A percentile compares a stretch with the other conserved stretches of the same genome.
Evolutionary conservation across 2,113 vertebrate species (phyloP).

Genomic region (Prolemur simus): DNA sequence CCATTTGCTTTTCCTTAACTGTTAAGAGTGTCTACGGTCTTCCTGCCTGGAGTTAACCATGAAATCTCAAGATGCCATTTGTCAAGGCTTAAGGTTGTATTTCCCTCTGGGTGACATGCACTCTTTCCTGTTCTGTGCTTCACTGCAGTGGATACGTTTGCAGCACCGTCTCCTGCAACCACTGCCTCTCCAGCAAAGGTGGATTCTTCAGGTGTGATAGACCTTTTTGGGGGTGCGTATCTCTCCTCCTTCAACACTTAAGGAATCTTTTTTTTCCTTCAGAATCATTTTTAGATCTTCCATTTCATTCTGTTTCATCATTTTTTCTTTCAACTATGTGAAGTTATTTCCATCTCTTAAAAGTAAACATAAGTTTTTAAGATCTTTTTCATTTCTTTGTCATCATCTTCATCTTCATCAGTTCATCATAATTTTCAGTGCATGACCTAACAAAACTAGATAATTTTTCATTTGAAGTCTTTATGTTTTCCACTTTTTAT

Average conservation of each 20-base stretch:
- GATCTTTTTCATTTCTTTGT: slow-evolving; percentile 20
- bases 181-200: slow-evolving; percentile 91
- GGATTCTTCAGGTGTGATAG: slow-evolving; percentile 93
- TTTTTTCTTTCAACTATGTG: not conserved
- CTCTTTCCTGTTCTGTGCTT: slow-evolving; percentile 83
- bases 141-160: slow-evolving; percentile 93
- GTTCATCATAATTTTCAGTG: not conserved
- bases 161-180: slow-evolving; percentile 89
- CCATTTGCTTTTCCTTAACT: not conserved
- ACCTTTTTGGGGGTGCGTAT: slow-evolving; percentile 97
- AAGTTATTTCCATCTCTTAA: not conserved
- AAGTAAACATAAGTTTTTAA: not conserved
- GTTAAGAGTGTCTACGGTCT: not conserved
- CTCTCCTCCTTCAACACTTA: slow-evolving; percentile 76
- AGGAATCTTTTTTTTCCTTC: slow-evolving; percentile 9
- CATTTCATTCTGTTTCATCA: not conserved
- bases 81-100: slow-evolving; percentile 29
- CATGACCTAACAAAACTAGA: not conserved
- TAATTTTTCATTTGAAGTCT: not conserved
- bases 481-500: slow-evolving; percentile 28
- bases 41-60: slow-evolving; percentile 18
- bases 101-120: slow-evolving; percentile 73
- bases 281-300: not conserved
- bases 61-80: slow-evolving; percentile 65
- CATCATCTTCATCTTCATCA: not conserved